Base-by-base conservation (phyloP, 2,888 invertebrate genomes). In the Dynastes maya region DNA sequence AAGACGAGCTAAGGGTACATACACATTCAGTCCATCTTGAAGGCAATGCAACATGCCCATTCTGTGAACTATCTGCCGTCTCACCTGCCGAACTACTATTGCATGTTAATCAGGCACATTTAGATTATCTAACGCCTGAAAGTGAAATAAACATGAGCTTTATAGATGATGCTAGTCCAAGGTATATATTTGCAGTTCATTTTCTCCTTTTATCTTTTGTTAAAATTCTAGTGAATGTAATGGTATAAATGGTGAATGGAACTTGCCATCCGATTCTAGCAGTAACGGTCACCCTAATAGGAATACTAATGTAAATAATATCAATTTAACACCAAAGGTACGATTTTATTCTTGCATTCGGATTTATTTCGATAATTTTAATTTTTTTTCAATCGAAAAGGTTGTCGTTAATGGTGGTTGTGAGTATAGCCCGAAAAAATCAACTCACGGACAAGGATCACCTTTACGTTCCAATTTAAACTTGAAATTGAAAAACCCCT, bases 41-140 rank as follows among this genome's bases (percentile, higher is more conserved):
- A 80, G 95, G 95, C 0, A 92, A 93, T 81, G 93, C 94, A 9
- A 93, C 94, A 71, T 96, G 96, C 85, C 96, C 96, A 0, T 95
- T 96, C 86, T 96, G 96, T 87, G 95, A 95, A 86, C 91, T 95
- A 81, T 92, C 92, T 16, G 92, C 93, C 80, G 92, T 94, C 64
- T 93, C 94, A 11, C 93, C 94, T 27, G 92, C 93, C 4, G 95
- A 95, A 85, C 92, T 96, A 84, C 90, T 95, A 81, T 90, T 94
- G 1, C 96, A 96, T 86, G 96, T 96, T 1, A 95, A 96, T 87
- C 93, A 93, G 83, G 95, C 94, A n/a, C 96, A 96, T 88, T 90
- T 96, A 81, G 95, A 96, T 86, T 95, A 94, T 86, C 89, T 95
- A 71, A 95, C 95, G 64, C 95, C 95, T 0, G 95, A 95, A 86